Evolutionary conservation across 1,140 invertebrate species (phyloP), one percentile per base, ranked within the genome.

Genomic region (Caenorhabditis brenneri): DNA sequence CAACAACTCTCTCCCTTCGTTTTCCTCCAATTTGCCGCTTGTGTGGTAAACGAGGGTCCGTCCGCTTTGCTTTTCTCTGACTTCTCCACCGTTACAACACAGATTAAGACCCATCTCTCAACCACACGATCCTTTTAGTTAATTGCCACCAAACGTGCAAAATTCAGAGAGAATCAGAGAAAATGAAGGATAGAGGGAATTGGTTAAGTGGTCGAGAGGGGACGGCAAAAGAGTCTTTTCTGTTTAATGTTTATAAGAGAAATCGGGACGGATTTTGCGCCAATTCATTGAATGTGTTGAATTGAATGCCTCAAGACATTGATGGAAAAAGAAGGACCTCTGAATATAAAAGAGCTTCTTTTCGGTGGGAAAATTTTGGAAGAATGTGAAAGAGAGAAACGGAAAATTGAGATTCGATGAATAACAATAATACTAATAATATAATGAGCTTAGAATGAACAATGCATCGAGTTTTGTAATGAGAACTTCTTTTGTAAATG

Each of bases 201-300:
- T 74, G 65, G 65, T 74, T 74, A 74, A 74, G 65, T 74, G 65
- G 65, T 74, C 65, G 65, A 74, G 19, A 65, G 19, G n/a, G n/a
- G n/a, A n/a, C n/a, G n/a, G n/a, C n/a, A n/a, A n/a, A n/a, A n/a
- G 58, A 22, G 24, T 16, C n/a, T 7, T 29, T 58, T 15, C 55
- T 65, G n/a, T n/a, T 16, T 65, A 33, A 12, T 22, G 24, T 27
- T 10, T 22, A 27, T 22, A 9, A 74, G 65, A 74, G n/a, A n/a
- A 74, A 46, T 74, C 36, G 36, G 65, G 29, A n/a, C 58, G 16
- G 58, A 36, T 65, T 65, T 65, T 22, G 22, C 31, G n/a, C n/a
- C n/a, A 65, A 22, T 10, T 7, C 53, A 58, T 36, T 16, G 65
- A 58, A 74, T 74, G 65, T 36, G 65, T n/a, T n/a, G n/a, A n/a